A percentile compares a stretch with the other conserved stretches of the same genome.
Conservation (phyloP, 1,140 invertebrate species). For the Charaxes varanes region DNA sequence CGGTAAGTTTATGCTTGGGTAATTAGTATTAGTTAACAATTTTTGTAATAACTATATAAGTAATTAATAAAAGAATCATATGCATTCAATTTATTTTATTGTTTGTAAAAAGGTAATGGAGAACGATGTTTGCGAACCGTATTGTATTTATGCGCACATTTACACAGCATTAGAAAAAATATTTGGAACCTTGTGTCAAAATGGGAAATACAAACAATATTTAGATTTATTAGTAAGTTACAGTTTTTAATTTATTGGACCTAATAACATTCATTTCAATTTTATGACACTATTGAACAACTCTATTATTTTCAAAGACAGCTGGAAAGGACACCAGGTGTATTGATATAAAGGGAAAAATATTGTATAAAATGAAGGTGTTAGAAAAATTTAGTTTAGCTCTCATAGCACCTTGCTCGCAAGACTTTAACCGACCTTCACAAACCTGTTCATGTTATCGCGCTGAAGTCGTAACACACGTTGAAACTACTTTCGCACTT, state of each 20-base stretch:
- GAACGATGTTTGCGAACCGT: slow-evolving; percentile 61
- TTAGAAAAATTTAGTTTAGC: slow-evolving; percentile 59
- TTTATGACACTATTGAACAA: too few relatives aligned
- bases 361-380: slow-evolving; percentile 61
- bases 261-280: background rate
- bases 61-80: background rate
- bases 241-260: background rate
- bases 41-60: background rate
- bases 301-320: slow-evolving; percentile 26
- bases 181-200: slow-evolving; percentile 52
- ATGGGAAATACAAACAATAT: slow-evolving; percentile 57
- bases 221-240: slow-evolving; percentile 45
- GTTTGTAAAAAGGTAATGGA: slow-evolving; percentile 57
- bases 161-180: slow-evolving; percentile 63
- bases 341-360: slow-evolving; percentile 58
- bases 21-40: background rate
- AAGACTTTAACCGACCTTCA: slow-evolving; percentile 21
- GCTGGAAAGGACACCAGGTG: slow-evolving; percentile 50
- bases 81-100: slow-evolving; percentile 1
- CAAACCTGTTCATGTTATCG: slow-evolving; percentile 48
- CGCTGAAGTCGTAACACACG: slow-evolving; percentile 31
- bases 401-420: slow-evolving; percentile 52
- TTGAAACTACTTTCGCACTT: slow-evolving; percentile 39
- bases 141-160: slow-evolving; percentile 61
- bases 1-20: slow-evolving; percentile 30